These are phyloP conservation scores for Tortricodes alternella DNA, from an alignment of 2,888 invertebrate species.

Conservation along the genomic window DNA sequence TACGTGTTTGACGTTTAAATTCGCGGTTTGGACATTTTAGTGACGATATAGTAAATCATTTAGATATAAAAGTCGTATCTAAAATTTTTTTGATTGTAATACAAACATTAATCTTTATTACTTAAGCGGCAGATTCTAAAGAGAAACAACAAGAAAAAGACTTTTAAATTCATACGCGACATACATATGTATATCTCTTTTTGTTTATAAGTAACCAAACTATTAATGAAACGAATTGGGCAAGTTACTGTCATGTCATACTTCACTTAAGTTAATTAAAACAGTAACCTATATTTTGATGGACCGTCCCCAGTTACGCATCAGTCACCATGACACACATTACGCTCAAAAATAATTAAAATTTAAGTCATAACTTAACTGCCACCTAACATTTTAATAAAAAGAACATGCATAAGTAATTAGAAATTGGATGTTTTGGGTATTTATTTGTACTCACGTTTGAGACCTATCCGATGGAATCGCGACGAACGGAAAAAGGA, in stretches of 20 bases:
- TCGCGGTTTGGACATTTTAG: too few relatives aligned
- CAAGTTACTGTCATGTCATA: neutral
- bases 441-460: slow-evolving; percentile 47
- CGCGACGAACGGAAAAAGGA: slow-evolving; percentile 49
- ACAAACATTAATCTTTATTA: too few relatives aligned
- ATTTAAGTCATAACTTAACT: neutral
- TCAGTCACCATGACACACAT: neutral
- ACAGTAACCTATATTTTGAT: neutral
- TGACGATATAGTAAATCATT: too few relatives aligned
- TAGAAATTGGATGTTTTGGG: neutral
- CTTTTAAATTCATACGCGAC: too few relatives aligned
- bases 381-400: neutral
- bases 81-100: too few relatives aligned
- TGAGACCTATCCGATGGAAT: slow-evolving; percentile 42
- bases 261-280: slow-evolving; percentile 15
- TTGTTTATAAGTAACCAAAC: too few relatives aligned
- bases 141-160: too few relatives aligned
- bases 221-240: neutral
- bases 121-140: too few relatives aligned
- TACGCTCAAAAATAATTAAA: neutral
- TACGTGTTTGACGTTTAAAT: too few relatives aligned
- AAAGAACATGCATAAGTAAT: neutral
- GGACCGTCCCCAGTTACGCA: neutral
- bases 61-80: too few relatives aligned
- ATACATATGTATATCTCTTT: too few relatives aligned